Conservation (phyloP, 2,113 vertebrate genomes). For the Gallinago paraguaiae region DNA sequence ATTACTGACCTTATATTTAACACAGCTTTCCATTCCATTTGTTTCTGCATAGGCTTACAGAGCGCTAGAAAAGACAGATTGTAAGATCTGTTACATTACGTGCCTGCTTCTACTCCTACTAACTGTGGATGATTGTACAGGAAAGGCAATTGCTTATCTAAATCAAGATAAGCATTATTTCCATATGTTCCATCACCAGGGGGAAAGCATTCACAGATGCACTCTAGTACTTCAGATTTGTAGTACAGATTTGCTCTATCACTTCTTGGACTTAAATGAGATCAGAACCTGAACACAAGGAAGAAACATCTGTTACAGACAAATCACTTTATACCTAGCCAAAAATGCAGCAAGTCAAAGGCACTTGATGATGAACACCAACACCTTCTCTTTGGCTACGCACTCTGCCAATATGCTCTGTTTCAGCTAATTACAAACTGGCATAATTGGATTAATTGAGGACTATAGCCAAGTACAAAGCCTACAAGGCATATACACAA, state of each 20-base stretch:
- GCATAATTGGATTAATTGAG: neutral
- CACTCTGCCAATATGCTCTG: neutral
- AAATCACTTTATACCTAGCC: neutral
- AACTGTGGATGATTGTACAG: neutral
- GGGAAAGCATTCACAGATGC: conserved; percentile 44
- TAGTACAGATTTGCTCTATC: conserved; percentile 39
- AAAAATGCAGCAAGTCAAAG: conserved; percentile 15
- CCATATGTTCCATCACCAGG: conserved; percentile 44
- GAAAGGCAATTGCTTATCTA: conserved; percentile 56
- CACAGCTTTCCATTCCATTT: neutral
- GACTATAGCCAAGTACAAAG: neutral
- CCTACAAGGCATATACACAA: accelerated
- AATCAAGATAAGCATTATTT: conserved; percentile 55
- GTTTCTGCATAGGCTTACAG: neutral
- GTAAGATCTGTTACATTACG: neutral
- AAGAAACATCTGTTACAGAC: conserved; percentile 40
- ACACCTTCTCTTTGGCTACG: neutral
- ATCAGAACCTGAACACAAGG: conserved; percentile 26
- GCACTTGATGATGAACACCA: neutral
- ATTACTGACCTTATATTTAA: neutral
- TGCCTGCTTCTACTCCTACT: conserved; percentile 38
- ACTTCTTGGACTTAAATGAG: neutral
- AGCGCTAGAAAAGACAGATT: neutral
- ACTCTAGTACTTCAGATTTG: conserved; percentile 36
- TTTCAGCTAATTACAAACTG: neutral